These are phyloP conservation scores for Erinaceus europaeus DNA, from an alignment of 2,113 vertebrate genomes.

Conservation along the genomic window DNA sequence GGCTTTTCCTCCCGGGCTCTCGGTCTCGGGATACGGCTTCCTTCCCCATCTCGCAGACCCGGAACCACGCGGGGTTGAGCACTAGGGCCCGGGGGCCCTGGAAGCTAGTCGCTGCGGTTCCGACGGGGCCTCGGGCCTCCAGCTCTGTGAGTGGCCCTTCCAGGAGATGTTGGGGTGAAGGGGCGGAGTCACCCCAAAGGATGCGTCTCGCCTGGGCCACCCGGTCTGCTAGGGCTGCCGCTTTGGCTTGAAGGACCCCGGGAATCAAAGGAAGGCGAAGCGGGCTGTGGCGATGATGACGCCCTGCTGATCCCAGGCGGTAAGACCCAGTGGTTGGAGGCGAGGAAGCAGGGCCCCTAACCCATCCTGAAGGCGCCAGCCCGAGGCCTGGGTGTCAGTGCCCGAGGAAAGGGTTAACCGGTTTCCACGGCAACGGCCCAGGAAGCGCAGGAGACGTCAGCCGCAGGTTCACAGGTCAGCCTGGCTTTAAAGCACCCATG, in stretches of 20 bases:
- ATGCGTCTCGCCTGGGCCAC: rapidly evolving
- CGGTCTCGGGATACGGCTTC: too few relatives aligned
- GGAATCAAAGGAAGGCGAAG: neutral
- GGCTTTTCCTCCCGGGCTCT: too few relatives aligned
- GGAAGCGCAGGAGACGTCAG: constrained; percentile 61
- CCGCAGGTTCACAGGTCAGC: constrained; percentile 64
- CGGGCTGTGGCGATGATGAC: neutral
- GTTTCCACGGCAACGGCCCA: constrained; percentile 66
- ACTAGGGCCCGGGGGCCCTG: neutral
- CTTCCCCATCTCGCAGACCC: too few relatives aligned
- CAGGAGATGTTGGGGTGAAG: neutral
- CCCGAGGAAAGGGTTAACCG: constrained; percentile 44
- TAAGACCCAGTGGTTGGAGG: neutral
- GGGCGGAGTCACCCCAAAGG: constrained; percentile 31
- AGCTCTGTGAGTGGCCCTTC: neutral
- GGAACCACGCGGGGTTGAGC: neutral
- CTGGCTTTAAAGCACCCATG: constrained; percentile 55
- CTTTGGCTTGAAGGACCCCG: neutral
- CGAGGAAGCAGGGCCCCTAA: neutral
- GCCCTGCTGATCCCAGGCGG: neutral
- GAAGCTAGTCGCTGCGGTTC: neutral
- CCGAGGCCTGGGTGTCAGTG: neutral
- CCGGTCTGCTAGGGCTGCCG: neutral
- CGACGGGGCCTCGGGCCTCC: rapidly evolving
- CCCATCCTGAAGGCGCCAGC: neutral